phyloP scores from a whole-genome alignment of 2,113 vertebrate genomes.

The Sarotherodon lohbergeri region DNA sequence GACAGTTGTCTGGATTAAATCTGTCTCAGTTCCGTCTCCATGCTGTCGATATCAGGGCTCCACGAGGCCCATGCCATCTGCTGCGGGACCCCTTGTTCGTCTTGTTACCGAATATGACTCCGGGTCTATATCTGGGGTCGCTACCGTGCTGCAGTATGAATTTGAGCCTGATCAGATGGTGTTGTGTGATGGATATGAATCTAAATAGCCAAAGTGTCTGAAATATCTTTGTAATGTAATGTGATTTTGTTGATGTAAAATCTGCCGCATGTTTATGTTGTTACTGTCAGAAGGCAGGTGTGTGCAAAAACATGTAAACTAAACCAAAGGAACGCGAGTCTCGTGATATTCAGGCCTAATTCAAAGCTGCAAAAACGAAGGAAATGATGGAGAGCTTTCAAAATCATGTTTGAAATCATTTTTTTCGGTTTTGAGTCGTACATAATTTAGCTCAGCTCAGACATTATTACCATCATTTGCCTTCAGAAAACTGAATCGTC shows the following conservation, averaged over 20 bases:
- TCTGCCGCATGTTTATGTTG: not conserved
- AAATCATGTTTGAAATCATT: not conserved
- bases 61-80: not conserved
- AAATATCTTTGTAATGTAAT: not conserved
- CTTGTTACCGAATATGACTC: not conserved
- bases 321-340: not conserved
- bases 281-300: not conserved
- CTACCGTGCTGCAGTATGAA: not conserved
- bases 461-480: not conserved
- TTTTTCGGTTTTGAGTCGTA: not conserved
- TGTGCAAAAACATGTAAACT: not conserved
- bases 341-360: not conserved
- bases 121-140: not conserved
- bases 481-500: not conserved
- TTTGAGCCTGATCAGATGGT: not conserved
- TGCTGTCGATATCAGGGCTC: not conserved
- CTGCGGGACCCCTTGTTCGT: not conserved
- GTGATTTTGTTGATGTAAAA: not conserved
- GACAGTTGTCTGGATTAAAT: not conserved
- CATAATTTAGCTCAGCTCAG: not conserved
- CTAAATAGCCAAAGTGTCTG: not conserved
- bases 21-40: not conserved
- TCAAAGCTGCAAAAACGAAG: not conserved
- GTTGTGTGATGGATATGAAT: not conserved
- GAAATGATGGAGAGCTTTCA: not conserved